These are phyloP conservation scores for Tanypteryx hageni DNA, from an alignment of 2,888 invertebrate species.

Conservation along the genomic window DNA sequence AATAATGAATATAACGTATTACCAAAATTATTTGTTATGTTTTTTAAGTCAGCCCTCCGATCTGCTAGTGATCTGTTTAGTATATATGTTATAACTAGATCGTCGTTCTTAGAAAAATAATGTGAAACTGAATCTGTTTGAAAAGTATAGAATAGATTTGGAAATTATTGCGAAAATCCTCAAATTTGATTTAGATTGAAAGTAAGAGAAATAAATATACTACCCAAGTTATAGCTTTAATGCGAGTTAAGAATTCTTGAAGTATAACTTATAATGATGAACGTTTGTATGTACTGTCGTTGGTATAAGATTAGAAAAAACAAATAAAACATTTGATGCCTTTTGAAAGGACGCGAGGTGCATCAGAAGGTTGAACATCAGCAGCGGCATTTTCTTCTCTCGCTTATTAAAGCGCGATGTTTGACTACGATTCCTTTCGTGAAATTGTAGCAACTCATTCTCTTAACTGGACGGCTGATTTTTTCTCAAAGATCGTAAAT, in stretches of 20 bases:
- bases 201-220: neutral
- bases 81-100: no score
- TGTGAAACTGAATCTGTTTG: neutral
- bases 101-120: no score
- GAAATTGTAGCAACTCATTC: no score
- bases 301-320: neutral
- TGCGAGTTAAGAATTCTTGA: neutral
- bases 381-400: neutral
- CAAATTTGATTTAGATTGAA: neutral
- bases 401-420: neutral
- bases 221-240: neutral
- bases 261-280: neutral
- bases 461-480: no score
- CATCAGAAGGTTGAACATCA: neutral
- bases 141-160: neutral
- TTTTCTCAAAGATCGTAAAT: no score
- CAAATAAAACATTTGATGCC: neutral
- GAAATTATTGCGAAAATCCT: neutral
- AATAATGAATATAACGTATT: neutral
- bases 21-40: neutral
- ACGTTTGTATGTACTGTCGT: neutral
- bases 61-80: no score
- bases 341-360: neutral
- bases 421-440: neutral
- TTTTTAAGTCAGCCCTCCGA: neutral